Conservation (phyloP, 2,113 vertebrate species). For the Fregata magnificens region DNA sequence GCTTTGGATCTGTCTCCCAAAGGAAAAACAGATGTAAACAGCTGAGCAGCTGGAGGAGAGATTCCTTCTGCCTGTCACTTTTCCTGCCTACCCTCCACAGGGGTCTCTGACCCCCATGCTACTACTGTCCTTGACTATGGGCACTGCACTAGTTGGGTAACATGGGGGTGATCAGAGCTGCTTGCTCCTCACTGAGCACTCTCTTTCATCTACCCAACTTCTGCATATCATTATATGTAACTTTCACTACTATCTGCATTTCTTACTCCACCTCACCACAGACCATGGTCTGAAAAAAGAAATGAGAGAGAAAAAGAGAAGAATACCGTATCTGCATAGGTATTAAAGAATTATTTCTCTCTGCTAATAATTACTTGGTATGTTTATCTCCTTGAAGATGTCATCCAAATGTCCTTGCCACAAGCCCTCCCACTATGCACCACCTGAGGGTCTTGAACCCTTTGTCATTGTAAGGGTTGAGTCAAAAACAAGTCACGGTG, state of each 20-base stretch:
- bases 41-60: neutral
- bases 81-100: neutral
- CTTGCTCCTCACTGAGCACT: neutral
- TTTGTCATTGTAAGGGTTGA: neutral
- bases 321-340: neutral
- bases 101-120: neutral
- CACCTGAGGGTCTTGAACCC: neutral
- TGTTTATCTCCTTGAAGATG: neutral
- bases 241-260: neutral
- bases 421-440: neutral
- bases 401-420: neutral
- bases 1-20: neutral
- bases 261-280: neutral
- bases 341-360: neutral
- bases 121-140: neutral
- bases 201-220: neutral
- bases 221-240: neutral
- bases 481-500: neutral
- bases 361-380: neutral
- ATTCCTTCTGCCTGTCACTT: neutral
- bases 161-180: neutral
- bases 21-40: neutral
- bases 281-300: neutral
- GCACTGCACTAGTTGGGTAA: neutral
- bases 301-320: neutral